Base-by-base conservation (phyloP, 1,140 invertebrate genomes). In the Goniozus legneri region DNA sequence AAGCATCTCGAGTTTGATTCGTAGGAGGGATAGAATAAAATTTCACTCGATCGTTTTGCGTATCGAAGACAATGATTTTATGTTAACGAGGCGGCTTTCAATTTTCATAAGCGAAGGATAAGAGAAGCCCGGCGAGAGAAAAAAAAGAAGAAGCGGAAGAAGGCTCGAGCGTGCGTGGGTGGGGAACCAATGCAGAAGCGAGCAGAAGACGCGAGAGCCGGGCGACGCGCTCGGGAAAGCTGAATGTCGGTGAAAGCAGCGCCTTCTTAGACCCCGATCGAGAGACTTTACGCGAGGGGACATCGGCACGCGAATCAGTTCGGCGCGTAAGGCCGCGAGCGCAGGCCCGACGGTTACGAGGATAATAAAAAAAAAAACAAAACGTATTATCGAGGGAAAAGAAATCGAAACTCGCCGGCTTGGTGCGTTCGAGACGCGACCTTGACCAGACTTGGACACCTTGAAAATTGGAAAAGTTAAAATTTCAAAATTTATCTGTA, bases 211-310 rank as follows among this genome's bases (percentile, higher is more conserved):
- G 31, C 12, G 18, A 35, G 48, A 22, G 45, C 10, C 27, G 27
- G 44, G 8, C 30, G 30, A 37, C 15, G 43, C 39, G 56, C 53
- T 52, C 58, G 67, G 60, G 67, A 70, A 70, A 70, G 67, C 66
- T 67, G 64, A n/a, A 58, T 35, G 54, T 44, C 44, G 68, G 68
- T 69, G 68, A 71, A 69, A 69, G 68, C 68, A 62, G 56, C 38
- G 50, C 44, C 44, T 56, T 43, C 42, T 54, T 52, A 58, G 62
- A 60, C 59, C 53, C 37, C 60, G 52, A 57, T 61, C 47, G 54
- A 46, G 34, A n/a, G n/a, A n/a, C n/a, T n/a, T n/a, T n/a, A 36
- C 57, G 49, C 35, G 45, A 12, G 16, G 46, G 52, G 38, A 52
- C 59, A 61, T 58, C 52, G 50, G 49, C 30, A 44, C 49, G 44